Conservation (phyloP, 2,113 vertebrate genomes). For the Forbesichthys agassizii region DNA sequence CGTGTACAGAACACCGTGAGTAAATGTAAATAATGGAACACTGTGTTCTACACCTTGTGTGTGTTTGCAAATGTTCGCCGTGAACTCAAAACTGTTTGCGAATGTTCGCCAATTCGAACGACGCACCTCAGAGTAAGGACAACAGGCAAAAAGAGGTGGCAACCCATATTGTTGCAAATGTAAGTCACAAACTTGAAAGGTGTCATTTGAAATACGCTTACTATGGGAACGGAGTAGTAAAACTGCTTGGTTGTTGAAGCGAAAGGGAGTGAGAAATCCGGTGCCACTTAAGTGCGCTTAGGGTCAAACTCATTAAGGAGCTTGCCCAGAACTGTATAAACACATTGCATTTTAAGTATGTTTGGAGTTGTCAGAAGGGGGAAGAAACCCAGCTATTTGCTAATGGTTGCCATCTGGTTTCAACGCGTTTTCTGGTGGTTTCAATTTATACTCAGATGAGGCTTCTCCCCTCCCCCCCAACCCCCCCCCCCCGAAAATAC, state of each 20-base stretch:
- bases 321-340: constrained; percentile 60
- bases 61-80: too few relatives aligned
- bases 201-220: too few relatives aligned
- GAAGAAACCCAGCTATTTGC: constrained; percentile 47
- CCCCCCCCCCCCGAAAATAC: constrained; percentile 35
- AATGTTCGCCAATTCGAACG: too few relatives aligned
- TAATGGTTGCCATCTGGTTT: constrained; percentile 75
- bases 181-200: constrained; percentile 28
- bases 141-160: too few relatives aligned
- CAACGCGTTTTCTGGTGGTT: constrained; percentile 58
- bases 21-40: too few relatives aligned
- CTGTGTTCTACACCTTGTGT: too few relatives aligned
- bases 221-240: constrained; percentile 6
- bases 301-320: constrained; percentile 56
- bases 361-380: constrained; percentile 49
- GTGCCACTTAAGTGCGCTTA: constrained; percentile 35
- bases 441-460: constrained; percentile 67
- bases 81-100: too few relatives aligned
- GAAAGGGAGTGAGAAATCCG: constrained; percentile 22
- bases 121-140: too few relatives aligned
- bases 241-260: constrained; percentile 21
- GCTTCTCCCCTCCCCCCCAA: constrained; percentile 15
- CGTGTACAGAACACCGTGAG: too few relatives aligned
- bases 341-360: constrained; percentile 53
- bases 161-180: neutral